Percentiles rank a stretch among this genome's conserved stretches.
Evolutionary conservation across 2,797 vertebrate species (phyloP).

Genomic region (Stomatorhinus walkeri): DNA sequence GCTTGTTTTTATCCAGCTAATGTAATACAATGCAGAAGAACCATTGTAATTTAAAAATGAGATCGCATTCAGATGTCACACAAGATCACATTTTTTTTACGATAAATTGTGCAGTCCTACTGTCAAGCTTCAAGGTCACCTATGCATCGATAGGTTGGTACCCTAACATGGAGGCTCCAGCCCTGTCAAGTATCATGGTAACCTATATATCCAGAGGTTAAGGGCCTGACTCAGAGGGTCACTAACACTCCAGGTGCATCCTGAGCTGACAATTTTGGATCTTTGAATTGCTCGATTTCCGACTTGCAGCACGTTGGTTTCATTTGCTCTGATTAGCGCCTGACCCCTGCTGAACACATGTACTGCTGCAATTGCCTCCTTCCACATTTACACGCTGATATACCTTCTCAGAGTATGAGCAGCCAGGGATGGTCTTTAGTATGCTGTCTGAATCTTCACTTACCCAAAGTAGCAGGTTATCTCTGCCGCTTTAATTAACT

Average conservation of each 20-base stretch:
- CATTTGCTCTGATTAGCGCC: background rate
- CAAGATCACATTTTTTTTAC: background rate
- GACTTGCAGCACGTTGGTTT: background rate
- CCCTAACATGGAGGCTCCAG: background rate
- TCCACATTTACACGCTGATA: background rate
- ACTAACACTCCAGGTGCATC: background rate
- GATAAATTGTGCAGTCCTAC: background rate
- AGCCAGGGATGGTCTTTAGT: background rate
- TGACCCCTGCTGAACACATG: background rate
- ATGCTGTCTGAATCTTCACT: background rate
- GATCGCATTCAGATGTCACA: background rate
- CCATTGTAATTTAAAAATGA: background rate
- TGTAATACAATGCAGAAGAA: background rate
- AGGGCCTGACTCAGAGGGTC: background rate
- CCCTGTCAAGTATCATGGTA: background rate
- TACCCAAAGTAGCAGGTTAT: conserved; percentile 12
- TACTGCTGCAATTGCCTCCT: background rate
- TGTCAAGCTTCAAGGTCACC: background rate
- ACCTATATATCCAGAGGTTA: background rate
- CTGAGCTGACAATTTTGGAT: background rate
- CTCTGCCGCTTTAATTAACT: conserved; percentile 14
- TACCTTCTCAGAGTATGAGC: background rate
- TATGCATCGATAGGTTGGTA: background rate
- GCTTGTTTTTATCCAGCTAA: background rate
- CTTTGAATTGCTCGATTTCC: background rate